phyloP scores from a whole-genome alignment of 2,888 invertebrate species.

The Globia sparganii region DNA sequence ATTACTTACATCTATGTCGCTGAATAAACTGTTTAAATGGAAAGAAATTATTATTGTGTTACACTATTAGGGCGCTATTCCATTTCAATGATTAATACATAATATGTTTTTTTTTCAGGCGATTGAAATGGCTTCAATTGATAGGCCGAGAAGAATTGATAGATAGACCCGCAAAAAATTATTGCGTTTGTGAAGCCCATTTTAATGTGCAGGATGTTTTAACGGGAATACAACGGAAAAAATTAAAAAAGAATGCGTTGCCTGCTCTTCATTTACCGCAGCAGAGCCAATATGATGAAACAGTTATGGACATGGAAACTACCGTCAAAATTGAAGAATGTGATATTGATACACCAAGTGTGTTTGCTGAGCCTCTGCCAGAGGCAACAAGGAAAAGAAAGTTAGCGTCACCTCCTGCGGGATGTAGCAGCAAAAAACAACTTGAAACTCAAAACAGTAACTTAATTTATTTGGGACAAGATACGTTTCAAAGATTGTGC shows the following conservation, averaged over 20 bases:
- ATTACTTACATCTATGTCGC: too few relatives aligned
- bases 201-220: constrained; percentile 38
- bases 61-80: not conserved
- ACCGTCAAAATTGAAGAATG: constrained; percentile 24
- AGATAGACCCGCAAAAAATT: constrained; percentile 12
- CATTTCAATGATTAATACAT: not conserved
- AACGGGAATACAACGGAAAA: constrained; percentile 23
- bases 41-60: not conserved
- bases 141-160: constrained; percentile 48
- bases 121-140: constrained; percentile 35
- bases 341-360: constrained; percentile 13
- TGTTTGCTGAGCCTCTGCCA: not conserved
- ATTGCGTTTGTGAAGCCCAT: constrained; percentile 42
- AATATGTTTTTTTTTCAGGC: constrained; percentile 34
- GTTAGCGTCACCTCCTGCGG: constrained; percentile 17
- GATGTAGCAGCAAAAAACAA: constrained; percentile 33
- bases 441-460: constrained; percentile 21
- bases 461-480: constrained; percentile 15
- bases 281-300: not conserved
- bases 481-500: constrained; percentile 47
- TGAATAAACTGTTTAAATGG: not conserved
- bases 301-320: not conserved
- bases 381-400: constrained; percentile 11
- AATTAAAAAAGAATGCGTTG: constrained; percentile 22
- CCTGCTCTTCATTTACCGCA: constrained; percentile 32